Conservation (phyloP, 1,140 invertebrate genomes). For the Homarus americanus region DNA sequence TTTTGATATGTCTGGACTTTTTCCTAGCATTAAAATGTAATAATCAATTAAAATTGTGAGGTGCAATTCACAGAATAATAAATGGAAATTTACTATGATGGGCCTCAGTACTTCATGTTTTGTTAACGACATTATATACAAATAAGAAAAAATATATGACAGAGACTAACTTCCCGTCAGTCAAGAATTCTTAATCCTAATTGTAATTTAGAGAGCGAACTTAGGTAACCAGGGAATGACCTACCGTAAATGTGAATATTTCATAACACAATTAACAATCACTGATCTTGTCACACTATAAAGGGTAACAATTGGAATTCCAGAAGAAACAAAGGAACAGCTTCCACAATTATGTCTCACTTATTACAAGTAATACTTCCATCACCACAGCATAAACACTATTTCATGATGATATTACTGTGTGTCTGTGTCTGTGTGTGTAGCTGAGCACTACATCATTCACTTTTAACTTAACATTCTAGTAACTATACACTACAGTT, state of each 20-base stretch:
- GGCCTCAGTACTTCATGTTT: neutral
- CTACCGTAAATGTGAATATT: neutral
- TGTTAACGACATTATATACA: neutral
- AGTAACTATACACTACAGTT: neutral
- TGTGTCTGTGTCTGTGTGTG: neutral
- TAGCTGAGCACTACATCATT: neutral
- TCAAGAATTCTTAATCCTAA: too few relatives aligned
- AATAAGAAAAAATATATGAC: neutral
- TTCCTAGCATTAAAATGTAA: neutral
- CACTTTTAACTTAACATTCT: neutral
- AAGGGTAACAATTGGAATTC: neutral
- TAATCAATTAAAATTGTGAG: neutral
- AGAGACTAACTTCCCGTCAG: neutral
- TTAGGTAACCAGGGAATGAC: neutral
- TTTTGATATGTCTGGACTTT: slow-evolving; percentile 5
- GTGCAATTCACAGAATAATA: neutral
- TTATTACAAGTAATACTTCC: neutral
- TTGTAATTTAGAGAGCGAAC: too few relatives aligned
- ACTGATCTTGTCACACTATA: slow-evolving; percentile 12
- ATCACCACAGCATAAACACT: neutral
- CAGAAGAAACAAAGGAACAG: neutral
- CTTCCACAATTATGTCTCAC: neutral
- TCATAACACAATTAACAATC: neutral
- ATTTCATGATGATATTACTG: neutral
- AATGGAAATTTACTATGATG: neutral